phyloP scores from a whole-genome alignment of 2,888 invertebrate species.

The Tetragnatha montana region DNA sequence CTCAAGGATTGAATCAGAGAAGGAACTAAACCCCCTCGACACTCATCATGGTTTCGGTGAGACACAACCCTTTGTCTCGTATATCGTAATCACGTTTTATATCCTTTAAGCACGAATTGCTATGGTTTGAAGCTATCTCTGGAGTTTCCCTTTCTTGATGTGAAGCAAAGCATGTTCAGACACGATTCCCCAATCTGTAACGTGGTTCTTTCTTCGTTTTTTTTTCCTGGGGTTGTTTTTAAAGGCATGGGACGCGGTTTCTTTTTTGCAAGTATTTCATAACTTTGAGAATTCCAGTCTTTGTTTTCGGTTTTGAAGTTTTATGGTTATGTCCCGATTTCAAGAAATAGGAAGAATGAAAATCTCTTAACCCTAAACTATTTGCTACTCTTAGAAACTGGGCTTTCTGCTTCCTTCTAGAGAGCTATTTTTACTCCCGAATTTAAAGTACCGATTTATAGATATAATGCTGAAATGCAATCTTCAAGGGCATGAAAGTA shows the following conservation, averaged over 20 bases:
- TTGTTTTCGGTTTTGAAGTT: constrained; percentile 24
- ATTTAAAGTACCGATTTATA: background rate
- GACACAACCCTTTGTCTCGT: constrained; percentile 32
- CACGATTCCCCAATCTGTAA: constrained; percentile 46
- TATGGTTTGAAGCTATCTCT: constrained; percentile 36
- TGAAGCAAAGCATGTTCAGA: constrained; percentile 30
- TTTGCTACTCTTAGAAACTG: constrained; percentile 11
- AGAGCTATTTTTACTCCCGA: background rate
- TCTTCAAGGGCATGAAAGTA: background rate
- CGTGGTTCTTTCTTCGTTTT: constrained; percentile 17
- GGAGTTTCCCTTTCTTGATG: constrained; percentile 45
- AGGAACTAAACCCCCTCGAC: constrained; percentile 42
- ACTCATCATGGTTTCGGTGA: constrained; percentile 48
- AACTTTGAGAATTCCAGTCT: constrained; percentile 26
- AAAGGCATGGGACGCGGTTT: constrained; percentile 27
- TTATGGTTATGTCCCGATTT: constrained; percentile 48
- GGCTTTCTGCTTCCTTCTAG: constrained; percentile 1
- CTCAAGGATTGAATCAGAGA: constrained; percentile 55
- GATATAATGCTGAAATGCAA: background rate
- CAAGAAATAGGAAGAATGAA: constrained; percentile 29
- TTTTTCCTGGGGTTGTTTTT: constrained; percentile 10
- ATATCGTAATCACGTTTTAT: constrained; percentile 58
- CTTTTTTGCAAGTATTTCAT: constrained; percentile 25
- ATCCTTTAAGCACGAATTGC: constrained; percentile 55
- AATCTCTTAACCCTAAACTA: constrained; percentile 29